Evolutionary conservation across 2,797 vertebrate species (phyloP).

Genomic region (Crocodylus rhombifer): DNA sequence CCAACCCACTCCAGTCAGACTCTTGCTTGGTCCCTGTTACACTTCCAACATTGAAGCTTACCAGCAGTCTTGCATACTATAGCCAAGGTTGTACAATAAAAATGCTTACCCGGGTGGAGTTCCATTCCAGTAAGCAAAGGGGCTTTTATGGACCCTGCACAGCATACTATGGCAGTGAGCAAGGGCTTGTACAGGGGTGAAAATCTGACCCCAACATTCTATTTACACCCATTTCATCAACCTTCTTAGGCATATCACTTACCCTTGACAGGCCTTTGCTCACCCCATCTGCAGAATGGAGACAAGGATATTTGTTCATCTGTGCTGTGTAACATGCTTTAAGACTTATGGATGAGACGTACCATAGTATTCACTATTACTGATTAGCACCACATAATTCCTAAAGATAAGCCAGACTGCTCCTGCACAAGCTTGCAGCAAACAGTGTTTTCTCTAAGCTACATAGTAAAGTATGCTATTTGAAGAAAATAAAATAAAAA

Average conservation of each 20-base stretch:
- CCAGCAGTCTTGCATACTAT: too few relatives aligned
- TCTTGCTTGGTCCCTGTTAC: neutral
- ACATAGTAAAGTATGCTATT: neutral
- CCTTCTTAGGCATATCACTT: neutral
- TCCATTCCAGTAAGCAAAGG: neutral
- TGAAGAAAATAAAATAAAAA: neutral
- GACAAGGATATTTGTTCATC: neutral
- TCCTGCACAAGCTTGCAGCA: neutral
- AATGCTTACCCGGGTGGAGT: neutral
- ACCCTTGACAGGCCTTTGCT: neutral
- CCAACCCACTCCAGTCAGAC: neutral
- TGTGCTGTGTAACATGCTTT: neutral
- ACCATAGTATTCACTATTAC: neutral
- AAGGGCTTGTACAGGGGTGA: neutral
- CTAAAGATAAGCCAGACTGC: neutral
- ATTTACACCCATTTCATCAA: rapidly evolving
- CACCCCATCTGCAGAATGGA: neutral
- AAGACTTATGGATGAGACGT: neutral
- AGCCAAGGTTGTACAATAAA: too few relatives aligned
- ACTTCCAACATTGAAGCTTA: neutral
- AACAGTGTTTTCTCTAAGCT: neutral
- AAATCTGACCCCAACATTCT: neutral
- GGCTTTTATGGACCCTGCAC: neutral
- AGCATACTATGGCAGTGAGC: neutral
- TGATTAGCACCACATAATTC: neutral